phyloP scores from a whole-genome alignment of 2,888 invertebrate genomes.

The Pocota personata region DNA sequence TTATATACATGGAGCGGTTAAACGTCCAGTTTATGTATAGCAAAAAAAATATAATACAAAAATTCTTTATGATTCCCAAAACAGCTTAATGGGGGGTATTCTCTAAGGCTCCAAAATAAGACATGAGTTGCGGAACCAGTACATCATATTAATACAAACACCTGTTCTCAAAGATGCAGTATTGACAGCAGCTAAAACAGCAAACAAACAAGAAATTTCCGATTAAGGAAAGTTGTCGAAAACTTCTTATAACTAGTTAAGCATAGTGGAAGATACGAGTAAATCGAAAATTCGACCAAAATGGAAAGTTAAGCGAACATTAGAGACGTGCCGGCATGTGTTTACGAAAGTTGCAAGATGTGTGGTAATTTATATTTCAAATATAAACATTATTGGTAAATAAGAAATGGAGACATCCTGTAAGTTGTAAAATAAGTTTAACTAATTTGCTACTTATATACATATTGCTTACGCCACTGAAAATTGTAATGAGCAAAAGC shows the following conservation, averaged over 20 bases:
- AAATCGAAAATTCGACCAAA: conserved; percentile 2
- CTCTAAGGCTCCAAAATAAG: not conserved
- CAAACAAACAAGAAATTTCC: not conserved
- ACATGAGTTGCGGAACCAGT: not conserved
- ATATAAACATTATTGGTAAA: not conserved
- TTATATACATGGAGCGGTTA: no score
- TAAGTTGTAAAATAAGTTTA: not conserved
- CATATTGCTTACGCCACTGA: not conserved
- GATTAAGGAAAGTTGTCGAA: conserved; percentile 2
- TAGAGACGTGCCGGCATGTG: not conserved
- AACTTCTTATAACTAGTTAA: conserved; percentile 4
- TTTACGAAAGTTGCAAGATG: not conserved
- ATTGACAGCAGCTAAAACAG: not conserved
- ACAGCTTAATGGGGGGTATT: not conserved
- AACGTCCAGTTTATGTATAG: no score
- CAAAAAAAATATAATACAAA: not conserved
- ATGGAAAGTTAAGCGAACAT: conserved; percentile 1
- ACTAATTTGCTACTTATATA: not conserved
- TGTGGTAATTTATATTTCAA: not conserved
- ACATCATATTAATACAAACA: not conserved
- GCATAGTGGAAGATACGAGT: not conserved
- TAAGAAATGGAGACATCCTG: not conserved
- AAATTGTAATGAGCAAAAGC: not conserved
- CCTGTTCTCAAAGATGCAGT: not conserved
- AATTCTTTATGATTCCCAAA: not conserved